Evolutionary conservation across 2,113 vertebrate genomes (phyloP).

Genomic region (Gadus macrocephalus): DNA sequence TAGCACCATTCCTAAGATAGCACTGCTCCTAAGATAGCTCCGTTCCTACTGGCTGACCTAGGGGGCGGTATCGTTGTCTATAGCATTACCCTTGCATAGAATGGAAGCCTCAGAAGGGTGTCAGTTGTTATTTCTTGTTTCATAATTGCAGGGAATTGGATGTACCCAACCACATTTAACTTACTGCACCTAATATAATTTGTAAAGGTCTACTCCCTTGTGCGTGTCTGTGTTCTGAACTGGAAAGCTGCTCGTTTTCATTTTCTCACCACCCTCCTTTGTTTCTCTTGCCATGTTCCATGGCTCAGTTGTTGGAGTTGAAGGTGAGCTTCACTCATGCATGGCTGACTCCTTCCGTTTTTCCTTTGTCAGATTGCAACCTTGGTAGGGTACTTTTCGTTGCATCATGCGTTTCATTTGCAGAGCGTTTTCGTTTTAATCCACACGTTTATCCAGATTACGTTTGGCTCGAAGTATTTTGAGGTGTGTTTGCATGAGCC

Average conservation of each 20-base stretch:
- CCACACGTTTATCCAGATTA: background rate
- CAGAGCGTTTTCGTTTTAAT: background rate
- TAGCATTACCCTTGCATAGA: too few relatives aligned
- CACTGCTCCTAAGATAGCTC: background rate
- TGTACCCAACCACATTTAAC: too few relatives aligned
- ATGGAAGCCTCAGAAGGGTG: too few relatives aligned
- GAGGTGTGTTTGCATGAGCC: background rate
- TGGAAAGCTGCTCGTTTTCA: background rate
- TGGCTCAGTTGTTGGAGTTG: constrained; percentile 65
- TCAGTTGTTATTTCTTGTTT: too few relatives aligned
- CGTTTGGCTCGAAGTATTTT: background rate
- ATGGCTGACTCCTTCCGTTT: constrained; percentile 34
- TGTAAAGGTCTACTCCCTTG: background rate
- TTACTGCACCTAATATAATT: too few relatives aligned
- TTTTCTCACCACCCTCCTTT: constrained; percentile 40
- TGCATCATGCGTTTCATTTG: background rate
- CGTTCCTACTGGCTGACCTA: background rate
- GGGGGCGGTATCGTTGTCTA: background rate
- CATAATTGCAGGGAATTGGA: too few relatives aligned
- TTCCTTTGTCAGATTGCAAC: constrained; percentile 5
- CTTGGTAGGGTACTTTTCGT: background rate
- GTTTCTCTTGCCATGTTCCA: constrained; percentile 27
- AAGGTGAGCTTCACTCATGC: constrained; percentile 51
- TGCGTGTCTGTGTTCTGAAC: background rate
- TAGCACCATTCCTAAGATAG: background rate